phyloP scores from a whole-genome alignment of 2,797 vertebrate species.

The Catharus ustulatus region DNA sequence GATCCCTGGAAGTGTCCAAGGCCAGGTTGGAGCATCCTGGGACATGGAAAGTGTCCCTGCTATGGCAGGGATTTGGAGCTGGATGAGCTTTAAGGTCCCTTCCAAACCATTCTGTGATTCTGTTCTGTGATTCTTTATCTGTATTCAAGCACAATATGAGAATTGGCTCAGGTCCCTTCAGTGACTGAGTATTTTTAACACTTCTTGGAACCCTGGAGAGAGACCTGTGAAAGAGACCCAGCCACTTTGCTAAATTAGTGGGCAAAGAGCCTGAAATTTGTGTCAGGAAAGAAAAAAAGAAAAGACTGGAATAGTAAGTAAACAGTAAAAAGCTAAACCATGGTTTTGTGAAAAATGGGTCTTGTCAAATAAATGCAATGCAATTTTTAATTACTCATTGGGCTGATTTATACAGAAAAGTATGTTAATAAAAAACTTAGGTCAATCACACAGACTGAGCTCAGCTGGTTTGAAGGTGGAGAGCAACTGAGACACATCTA shows the following conservation, averaged over 20 bases:
- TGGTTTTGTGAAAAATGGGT: background rate
- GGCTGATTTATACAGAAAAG: background rate
- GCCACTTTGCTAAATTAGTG: background rate
- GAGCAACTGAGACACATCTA: background rate
- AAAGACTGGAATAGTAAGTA: background rate
- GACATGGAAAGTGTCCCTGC: fast-evolving
- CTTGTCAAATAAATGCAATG: background rate
- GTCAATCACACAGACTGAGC: background rate
- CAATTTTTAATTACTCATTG: background rate
- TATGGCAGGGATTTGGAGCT: background rate
- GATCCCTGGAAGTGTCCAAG: background rate
- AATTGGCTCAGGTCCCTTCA: background rate
- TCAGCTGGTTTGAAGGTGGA: background rate
- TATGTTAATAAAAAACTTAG: background rate
- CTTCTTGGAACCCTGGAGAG: background rate
- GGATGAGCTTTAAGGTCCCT: background rate
- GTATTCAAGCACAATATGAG: background rate
- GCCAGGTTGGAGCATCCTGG: fast-evolving
- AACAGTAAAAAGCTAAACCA: background rate
- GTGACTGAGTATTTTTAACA: background rate
- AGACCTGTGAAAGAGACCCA: background rate
- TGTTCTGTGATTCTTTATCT: background rate
- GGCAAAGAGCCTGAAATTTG: background rate
- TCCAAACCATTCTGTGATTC: background rate
- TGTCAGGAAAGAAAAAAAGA: background rate